Percentiles rank a stretch among this genome's conserved stretches.
phyloP scores from a whole-genome alignment of 2,888 invertebrate species.

The Noctua janthina region DNA sequence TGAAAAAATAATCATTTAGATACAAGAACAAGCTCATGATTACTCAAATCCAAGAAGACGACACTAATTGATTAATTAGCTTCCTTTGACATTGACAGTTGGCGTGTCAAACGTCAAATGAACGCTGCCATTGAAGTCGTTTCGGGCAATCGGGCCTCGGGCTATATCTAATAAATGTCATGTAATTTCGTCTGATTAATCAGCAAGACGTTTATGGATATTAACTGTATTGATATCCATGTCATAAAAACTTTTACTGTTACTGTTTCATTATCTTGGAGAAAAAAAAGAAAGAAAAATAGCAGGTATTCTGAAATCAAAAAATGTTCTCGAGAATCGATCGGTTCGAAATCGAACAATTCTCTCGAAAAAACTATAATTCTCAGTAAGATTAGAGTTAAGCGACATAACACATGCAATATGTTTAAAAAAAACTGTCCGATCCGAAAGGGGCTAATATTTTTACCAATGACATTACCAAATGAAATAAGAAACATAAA shows the following conservation, averaged over 20 bases:
- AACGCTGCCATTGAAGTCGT: constrained; percentile 13
- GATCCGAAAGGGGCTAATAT: too few species aligned
- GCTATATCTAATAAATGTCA: constrained; percentile 17
- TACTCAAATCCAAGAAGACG: not conserved
- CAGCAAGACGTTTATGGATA: constrained; percentile 10
- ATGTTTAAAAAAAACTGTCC: too few species aligned
- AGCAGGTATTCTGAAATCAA: not conserved
- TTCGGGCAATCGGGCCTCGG: not conserved
- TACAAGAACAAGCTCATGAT: not conserved
- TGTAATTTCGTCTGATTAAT: constrained; percentile 6
- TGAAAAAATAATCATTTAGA: not conserved
- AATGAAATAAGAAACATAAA: too few species aligned
- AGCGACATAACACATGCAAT: too few species aligned
- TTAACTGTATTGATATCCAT: not conserved
- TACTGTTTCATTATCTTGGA: not conserved
- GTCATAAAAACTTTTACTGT: not conserved
- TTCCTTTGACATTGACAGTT: constrained; percentile 8
- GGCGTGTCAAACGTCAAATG: constrained; percentile 27
- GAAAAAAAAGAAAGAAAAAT: not conserved
- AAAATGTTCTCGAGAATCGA: not conserved
- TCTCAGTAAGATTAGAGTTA: not conserved
- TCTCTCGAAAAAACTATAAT: too few species aligned
- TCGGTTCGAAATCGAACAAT: not conserved
- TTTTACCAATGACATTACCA: too few species aligned
- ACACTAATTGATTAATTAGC: not conserved